Percentiles rank a stretch among this genome's conserved stretches.
These are phyloP conservation scores for Phallusia fumigata DNA, from an alignment of 23 tunicate genomes.

Conservation along the genomic window DNA sequence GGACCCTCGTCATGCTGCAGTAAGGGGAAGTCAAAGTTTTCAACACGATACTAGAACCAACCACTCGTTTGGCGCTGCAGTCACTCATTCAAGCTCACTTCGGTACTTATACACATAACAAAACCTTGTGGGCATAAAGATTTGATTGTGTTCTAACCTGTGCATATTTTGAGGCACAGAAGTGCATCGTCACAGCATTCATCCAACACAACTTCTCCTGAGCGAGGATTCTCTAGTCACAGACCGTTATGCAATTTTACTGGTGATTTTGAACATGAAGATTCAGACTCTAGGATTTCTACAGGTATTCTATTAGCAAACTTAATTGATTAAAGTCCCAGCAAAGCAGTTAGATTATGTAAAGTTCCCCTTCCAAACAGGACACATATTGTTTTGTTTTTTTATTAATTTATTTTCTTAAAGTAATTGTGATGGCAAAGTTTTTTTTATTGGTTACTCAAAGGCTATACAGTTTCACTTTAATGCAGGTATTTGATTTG, in stretches of 20 bases:
- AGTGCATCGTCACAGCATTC: neutral
- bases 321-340: too few relatives aligned
- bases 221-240: neutral
- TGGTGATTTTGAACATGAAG: slow-evolving; percentile 49
- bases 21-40: slow-evolving; percentile 33
- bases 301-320: too few relatives aligned
- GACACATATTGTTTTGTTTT: neutral
- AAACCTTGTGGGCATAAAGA: neutral
- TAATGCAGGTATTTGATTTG: too few relatives aligned
- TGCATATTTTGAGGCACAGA: neutral
- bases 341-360: too few relatives aligned
- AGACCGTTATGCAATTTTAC: neutral
- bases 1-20: slow-evolving; percentile 9
- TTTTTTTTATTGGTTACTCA: too few relatives aligned
- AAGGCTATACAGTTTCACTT: too few relatives aligned
- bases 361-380: neutral
- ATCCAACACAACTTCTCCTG: slow-evolving; percentile 21
- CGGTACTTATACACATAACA: neutral
- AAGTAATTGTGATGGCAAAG: too few relatives aligned
- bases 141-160: neutral
- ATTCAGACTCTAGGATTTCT: slow-evolving; percentile 75
- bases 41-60: slow-evolving; percentile 19
- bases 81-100: neutral
- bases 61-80: neutral
- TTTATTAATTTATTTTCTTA: neutral